Percentiles rank a stretch among this genome's conserved stretches.
These are phyloP conservation scores for Myrmophylax atrothorax DNA, from an alignment of 2,113 vertebrate genomes.

Conservation along the genomic window DNA sequence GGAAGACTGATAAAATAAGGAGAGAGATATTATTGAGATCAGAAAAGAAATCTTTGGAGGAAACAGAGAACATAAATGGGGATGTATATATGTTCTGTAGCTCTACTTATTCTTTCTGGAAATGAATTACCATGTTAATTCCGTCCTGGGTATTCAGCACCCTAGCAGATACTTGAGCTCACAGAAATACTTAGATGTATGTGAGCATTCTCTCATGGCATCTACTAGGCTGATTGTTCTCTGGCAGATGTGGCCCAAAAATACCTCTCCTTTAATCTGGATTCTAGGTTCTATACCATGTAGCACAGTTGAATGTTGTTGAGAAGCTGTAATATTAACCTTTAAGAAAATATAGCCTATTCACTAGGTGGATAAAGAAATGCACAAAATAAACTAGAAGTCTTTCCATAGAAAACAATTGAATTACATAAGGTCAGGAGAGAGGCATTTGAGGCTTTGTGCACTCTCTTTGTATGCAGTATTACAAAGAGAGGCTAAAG, in stretches of 20 bases:
- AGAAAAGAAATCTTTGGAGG: not conserved
- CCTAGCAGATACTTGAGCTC: not conserved
- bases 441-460: not conserved
- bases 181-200: not conserved
- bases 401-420: not conserved
- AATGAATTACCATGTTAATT: not conserved
- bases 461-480: rapidly evolving
- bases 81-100: not conserved
- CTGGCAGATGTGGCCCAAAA: not conserved
- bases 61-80: not conserved
- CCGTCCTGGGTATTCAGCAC: not conserved
- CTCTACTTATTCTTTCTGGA: not conserved
- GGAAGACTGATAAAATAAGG: not conserved
- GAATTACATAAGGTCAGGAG: not conserved
- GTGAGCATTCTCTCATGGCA: not conserved
- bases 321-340: not conserved
- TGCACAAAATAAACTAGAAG: not conserved
- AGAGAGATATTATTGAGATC: not conserved
- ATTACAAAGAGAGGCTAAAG: not conserved
- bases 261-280: not conserved
- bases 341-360: not conserved
- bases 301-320: not conserved
- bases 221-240: not conserved
- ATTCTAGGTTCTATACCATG: not conserved
- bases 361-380: not conserved